Evolutionary conservation across 30 jellyfish, hydroid and myxozoan species (phyloP), one percentile per base, ranked within the genome.

Genomic region (Nemopilema nomurai): DNA sequence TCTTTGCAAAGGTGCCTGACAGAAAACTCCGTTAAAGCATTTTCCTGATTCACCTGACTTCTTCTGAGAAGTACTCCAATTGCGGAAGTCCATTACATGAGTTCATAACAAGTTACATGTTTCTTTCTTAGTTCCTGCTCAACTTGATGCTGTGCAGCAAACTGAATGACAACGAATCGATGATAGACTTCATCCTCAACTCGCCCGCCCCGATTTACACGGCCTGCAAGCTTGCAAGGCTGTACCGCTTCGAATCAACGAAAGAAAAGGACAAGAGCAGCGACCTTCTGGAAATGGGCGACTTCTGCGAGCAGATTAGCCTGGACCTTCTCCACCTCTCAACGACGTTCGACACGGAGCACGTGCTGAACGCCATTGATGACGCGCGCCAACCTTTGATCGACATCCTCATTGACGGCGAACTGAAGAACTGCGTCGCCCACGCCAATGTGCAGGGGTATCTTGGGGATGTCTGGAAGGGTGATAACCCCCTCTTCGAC

Each of bases 161-260:
- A 67, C 83, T 90, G 83, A 94, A 90, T 74, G 92, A 94, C 51
- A 94, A 94, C 62, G 90, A 80, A 19, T 82, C 96, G 24, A 96
- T 92, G 75, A 82, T 87, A 29, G 99, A 94, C 41, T 94, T 94
- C 95, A 94, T 94, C 41, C 67, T 94, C 29, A 89, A 94, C 51
- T 94, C 99, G 25, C 97, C 97, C 6, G 97, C 97, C 13, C 99
- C 99, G 20, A 94, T 94, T 21, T 94, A 94, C 88, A 94, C 99
- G 4, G 92, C 97, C 62, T 83, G 96, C 85, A 89, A 89, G 71
- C 90, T 94, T 16, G 86, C 97, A 49, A 51, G 92, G 51, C 70
- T 89, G 76, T 94, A 82, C 57, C 94, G 97, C 71, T 69, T 84
- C 24, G 97, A 81, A 49, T 90, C 99, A 53, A 69, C 86, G n/a